phyloP scores from a whole-genome alignment of 2,888 invertebrate genomes.

The Strigamia crassipes region DNA sequence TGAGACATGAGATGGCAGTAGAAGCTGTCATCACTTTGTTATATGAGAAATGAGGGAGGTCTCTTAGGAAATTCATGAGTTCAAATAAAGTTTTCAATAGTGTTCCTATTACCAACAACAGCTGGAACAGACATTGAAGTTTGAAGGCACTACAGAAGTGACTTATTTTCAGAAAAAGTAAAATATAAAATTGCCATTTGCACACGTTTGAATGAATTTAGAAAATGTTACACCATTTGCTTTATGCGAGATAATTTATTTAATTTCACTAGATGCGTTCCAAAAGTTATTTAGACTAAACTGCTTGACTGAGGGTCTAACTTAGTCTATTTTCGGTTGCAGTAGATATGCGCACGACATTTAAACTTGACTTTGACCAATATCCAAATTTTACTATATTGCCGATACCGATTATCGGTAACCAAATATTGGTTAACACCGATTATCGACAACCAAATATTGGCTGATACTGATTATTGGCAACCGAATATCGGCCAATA shows the following conservation, averaged over 20 bases:
- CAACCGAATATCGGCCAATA: too few species aligned
- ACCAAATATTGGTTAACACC: too few species aligned
- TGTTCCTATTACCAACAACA: slow-evolving; percentile 37
- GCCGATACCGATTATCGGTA: too few species aligned
- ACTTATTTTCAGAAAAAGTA: background rate
- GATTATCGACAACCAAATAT: too few species aligned
- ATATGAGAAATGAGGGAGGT: slow-evolving; percentile 27
- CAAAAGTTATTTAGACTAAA: too few species aligned
- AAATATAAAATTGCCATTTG: background rate
- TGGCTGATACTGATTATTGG: too few species aligned
- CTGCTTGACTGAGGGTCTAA: too few species aligned
- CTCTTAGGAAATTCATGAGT: slow-evolving; percentile 31
- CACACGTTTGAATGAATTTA: background rate
- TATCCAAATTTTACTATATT: too few species aligned
- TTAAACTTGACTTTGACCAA: too few species aligned
- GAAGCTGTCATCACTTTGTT: slow-evolving; percentile 13
- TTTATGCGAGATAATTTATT: background rate
- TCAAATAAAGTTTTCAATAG: slow-evolving; percentile 37
- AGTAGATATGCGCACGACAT: too few species aligned
- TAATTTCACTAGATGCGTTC: too few species aligned
- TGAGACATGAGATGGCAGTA: slow-evolving; percentile 27
- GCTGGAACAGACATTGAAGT: slow-evolving; percentile 31
- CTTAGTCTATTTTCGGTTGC: too few species aligned
- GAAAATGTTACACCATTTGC: background rate
- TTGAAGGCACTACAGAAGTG: background rate